These are phyloP conservation scores for Artibeus jamaicensis DNA, from an alignment of 2,797 vertebrate genomes.

Conservation along the genomic window DNA sequence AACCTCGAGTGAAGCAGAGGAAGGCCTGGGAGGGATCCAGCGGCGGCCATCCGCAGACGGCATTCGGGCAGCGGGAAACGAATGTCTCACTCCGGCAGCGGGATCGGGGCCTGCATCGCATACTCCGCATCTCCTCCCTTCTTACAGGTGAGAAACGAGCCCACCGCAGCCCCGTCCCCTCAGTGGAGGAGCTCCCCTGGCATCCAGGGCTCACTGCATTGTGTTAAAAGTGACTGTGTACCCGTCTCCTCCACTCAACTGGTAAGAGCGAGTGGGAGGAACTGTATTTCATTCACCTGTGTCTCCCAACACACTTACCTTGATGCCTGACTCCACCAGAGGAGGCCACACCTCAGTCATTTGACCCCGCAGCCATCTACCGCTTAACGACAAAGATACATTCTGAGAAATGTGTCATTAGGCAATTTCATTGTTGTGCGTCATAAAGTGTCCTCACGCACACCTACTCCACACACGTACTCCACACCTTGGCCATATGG, in stretches of 20 bases:
- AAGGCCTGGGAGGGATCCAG: neutral
- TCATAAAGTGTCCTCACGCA: neutral
- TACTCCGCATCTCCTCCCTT: neutral
- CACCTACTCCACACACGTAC: neutral
- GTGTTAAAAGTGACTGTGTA: neutral
- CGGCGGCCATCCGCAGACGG: neutral
- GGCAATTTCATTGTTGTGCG: neutral
- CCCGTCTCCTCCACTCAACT: neutral
- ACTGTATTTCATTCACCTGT: neutral
- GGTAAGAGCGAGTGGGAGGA: neutral
- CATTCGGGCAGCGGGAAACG: neutral
- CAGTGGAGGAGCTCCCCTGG: neutral
- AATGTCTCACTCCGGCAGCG: neutral
- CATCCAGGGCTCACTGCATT: neutral
- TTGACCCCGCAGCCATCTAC: neutral
- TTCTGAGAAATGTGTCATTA: neutral
- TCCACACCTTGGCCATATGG: neutral
- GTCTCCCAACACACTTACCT: neutral
- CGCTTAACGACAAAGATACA: neutral
- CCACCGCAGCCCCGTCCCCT: neutral
- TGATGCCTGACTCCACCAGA: neutral
- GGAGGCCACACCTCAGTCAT: neutral
- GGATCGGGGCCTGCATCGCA: too few species aligned
- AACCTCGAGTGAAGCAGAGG: neutral
- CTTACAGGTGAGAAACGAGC: neutral